Evolutionary conservation across 2,888 invertebrate species (phyloP).

Genomic region (Brassicogethes aeneus): DNA sequence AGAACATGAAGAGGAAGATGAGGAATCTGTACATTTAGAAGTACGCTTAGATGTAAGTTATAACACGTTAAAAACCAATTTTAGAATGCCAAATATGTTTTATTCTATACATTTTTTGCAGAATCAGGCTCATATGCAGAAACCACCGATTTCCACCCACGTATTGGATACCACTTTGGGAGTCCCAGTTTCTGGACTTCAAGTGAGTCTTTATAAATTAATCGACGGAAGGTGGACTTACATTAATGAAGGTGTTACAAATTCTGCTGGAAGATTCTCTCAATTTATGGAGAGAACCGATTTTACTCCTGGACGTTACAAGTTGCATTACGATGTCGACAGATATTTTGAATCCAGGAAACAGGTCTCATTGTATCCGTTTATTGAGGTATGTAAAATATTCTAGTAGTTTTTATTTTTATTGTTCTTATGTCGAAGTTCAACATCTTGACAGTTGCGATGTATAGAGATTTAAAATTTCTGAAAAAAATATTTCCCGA

Average conservation of each 20-base stretch:
- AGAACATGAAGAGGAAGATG: slow-evolving; percentile 25
- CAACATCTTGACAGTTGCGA: background rate
- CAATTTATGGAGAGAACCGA: slow-evolving; percentile 52
- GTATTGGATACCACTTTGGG: slow-evolving; percentile 67
- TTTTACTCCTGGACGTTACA: slow-evolving; percentile 61
- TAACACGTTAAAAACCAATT: too few relatives aligned
- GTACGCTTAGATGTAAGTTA: too few relatives aligned
- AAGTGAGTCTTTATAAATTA: slow-evolving; percentile 58
- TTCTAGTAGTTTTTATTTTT: background rate
- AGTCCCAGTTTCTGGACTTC: slow-evolving; percentile 53
- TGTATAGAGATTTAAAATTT: slow-evolving; percentile 1
- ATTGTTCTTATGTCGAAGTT: background rate
- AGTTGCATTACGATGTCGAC: slow-evolving; percentile 63
- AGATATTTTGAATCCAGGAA: slow-evolving; percentile 56
- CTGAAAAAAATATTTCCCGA: too few relatives aligned
- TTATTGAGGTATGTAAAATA: slow-evolving; percentile 55
- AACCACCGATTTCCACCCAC: slow-evolving; percentile 62
- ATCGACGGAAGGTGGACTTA: slow-evolving; percentile 58
- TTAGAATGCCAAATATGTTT: too few relatives aligned
- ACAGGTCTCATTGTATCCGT: slow-evolving; percentile 62
- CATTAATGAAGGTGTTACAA: slow-evolving; percentile 55
- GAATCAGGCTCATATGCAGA: slow-evolving; percentile 13
- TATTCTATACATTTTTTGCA: background rate
- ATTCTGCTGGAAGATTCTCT: slow-evolving; percentile 56
- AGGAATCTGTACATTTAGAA: slow-evolving; percentile 10